Evolutionary conservation across 2,888 invertebrate genomes (phyloP).

Genomic region (Drosophila mimetica): DNA sequence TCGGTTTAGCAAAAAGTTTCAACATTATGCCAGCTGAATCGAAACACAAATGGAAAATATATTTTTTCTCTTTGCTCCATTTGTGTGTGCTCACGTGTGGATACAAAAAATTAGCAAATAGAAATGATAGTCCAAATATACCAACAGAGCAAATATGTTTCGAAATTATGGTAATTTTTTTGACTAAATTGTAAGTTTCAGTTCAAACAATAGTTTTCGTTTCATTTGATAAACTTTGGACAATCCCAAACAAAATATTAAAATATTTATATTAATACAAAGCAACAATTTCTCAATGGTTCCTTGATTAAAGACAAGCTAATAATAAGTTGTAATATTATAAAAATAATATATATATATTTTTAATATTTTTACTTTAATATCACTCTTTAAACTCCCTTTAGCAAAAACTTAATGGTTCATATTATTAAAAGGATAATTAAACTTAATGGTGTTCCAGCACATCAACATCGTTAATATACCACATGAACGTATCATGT

Average conservation of each 20-base stretch:
- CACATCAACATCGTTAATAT: constrained; percentile 4
- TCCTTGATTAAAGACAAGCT: no score
- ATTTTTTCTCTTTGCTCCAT: background rate
- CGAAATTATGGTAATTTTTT: constrained; percentile 19
- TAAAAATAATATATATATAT: background rate
- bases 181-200: background rate
- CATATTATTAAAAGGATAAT: background rate
- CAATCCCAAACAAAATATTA: no score
- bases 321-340: background rate
- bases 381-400: background rate
- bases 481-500: background rate
- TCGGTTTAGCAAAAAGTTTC: constrained; percentile 38
- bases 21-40: constrained; percentile 4
- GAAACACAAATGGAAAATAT: constrained; percentile 6
- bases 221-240: no score
- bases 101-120: constrained; percentile 2
- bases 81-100: constrained; percentile 1
- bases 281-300: no score
- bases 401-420: background rate
- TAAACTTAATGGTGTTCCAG: background rate
- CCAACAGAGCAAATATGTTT: constrained; percentile 16
- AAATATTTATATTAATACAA: no score
- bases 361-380: background rate
- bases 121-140: constrained; percentile 9
- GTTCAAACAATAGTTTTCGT: background rate